Conservation (phyloP, 1,140 invertebrate genomes). For the Trichonephila clavata region DNA sequence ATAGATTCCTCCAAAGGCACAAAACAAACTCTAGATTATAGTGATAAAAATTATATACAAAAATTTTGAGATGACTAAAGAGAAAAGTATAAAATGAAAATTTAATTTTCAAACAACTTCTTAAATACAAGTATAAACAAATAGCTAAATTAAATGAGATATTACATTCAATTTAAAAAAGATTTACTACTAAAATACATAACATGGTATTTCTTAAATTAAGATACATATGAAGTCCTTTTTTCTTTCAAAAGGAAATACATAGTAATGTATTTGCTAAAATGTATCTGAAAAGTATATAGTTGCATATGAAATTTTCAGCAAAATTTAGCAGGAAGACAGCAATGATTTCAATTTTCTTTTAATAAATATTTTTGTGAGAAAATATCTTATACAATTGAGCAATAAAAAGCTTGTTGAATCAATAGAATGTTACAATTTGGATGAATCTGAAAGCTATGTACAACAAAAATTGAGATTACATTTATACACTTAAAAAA, state of each 20-base stretch:
- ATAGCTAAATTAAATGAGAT: neutral
- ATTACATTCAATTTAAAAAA: too few relatives aligned
- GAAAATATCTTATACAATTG: neutral
- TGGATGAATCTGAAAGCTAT: neutral
- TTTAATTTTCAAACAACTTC: too few relatives aligned
- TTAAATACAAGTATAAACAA: neutral
- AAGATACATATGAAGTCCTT: too few relatives aligned
- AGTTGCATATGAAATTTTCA: neutral
- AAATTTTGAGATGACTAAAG: neutral
- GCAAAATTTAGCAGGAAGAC: neutral
- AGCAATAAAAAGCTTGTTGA: neutral
- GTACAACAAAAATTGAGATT: slow-evolving; percentile 4
- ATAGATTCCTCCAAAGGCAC: too few relatives aligned
- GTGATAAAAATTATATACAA: neutral
- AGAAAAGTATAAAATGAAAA: neutral
- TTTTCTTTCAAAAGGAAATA: too few relatives aligned
- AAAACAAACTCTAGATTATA: neutral
- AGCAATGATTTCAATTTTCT: neutral
- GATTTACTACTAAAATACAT: too few relatives aligned
- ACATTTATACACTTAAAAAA: neutral
- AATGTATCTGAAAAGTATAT: too few relatives aligned
- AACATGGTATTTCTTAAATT: too few relatives aligned
- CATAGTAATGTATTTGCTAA: too few relatives aligned
- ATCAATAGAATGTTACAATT: neutral
- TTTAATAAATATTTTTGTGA: neutral